These are phyloP conservation scores for Endotricha flammealis DNA, from an alignment of 2,888 invertebrate species.

Conservation along the genomic window DNA sequence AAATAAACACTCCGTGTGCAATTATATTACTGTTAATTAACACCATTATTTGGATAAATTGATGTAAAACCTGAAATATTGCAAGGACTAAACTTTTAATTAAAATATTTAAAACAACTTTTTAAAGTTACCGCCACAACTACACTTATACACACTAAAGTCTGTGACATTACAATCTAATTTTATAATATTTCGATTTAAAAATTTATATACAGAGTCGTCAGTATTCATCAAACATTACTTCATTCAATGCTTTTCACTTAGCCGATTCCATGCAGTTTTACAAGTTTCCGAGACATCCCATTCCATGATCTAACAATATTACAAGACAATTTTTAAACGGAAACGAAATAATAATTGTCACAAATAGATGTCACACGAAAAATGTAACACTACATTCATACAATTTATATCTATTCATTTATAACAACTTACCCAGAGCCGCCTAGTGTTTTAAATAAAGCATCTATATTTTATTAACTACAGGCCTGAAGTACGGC, in stretches of 20 bases:
- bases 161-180: slow-evolving; percentile 11
- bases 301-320: no score
- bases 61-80: slow-evolving; percentile 2
- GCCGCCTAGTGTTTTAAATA: background rate
- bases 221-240: slow-evolving; percentile 33
- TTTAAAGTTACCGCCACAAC: slow-evolving; percentile 4
- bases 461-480: slow-evolving; percentile 13
- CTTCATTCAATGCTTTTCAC: slow-evolving; percentile 21
- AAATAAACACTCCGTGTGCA: no score
- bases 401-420: background rate
- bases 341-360: no score
- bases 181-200: slow-evolving; percentile 13
- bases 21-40: no score
- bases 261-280: slow-evolving; percentile 8
- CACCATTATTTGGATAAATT: no score
- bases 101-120: slow-evolving; percentile 1
- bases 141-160: slow-evolving; percentile 7
- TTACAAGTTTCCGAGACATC: background rate
- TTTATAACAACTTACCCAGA: background rate
- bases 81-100: background rate
- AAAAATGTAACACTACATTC: background rate
- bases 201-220: slow-evolving; percentile 19
- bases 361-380: no score
- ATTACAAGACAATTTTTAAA: no score
- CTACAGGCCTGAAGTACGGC: slow-evolving; percentile 39